Conservation (phyloP, 2,113 vertebrate genomes). For the Albula glossodonta region DNA sequence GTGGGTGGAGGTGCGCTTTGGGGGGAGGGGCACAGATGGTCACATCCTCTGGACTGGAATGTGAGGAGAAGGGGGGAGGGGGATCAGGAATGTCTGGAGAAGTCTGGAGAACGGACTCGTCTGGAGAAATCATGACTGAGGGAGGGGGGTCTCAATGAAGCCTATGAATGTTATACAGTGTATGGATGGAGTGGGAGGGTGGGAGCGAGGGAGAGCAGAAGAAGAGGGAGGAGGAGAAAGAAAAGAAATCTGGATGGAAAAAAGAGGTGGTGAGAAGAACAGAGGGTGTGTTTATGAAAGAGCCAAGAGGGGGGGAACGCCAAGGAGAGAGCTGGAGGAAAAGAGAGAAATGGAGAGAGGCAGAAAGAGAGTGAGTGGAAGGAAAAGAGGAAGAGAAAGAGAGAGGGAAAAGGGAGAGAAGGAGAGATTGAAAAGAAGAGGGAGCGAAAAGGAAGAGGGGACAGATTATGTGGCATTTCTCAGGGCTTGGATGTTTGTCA, state of each 20-base stretch:
- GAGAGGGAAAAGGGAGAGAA: not conserved
- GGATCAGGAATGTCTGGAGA: slow-evolving; percentile 10
- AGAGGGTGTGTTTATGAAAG: slow-evolving; percentile 6
- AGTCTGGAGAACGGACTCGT: slow-evolving; percentile 10
- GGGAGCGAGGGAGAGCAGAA: slow-evolving; percentile 37
- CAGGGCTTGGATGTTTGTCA: slow-evolving; percentile 52
- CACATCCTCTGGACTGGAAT: slow-evolving; percentile 12
- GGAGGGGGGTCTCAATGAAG: slow-evolving; percentile 12
- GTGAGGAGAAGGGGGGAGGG: not conserved
- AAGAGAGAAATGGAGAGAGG: not conserved
- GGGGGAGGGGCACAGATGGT: slow-evolving; percentile 1
- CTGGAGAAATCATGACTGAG: slow-evolving; percentile 34
- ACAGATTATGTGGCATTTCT: slow-evolving; percentile 36
- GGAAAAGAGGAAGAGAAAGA: not conserved
- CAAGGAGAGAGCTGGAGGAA: not conserved
- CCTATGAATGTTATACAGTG: no score
- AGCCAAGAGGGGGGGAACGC: not conserved
- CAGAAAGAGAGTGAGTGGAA: not conserved
- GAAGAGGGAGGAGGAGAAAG: not conserved
- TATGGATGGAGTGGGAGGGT: not conserved
- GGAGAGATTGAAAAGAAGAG: not conserved
- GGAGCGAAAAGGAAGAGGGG: slow-evolving; percentile 1
- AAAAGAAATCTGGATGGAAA: not conserved
- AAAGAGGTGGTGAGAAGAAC: slow-evolving; percentile 16
- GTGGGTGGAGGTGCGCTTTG: not conserved